Conservation (phyloP, 2,888 invertebrate species). For the Tachystola acroxantha region DNA sequence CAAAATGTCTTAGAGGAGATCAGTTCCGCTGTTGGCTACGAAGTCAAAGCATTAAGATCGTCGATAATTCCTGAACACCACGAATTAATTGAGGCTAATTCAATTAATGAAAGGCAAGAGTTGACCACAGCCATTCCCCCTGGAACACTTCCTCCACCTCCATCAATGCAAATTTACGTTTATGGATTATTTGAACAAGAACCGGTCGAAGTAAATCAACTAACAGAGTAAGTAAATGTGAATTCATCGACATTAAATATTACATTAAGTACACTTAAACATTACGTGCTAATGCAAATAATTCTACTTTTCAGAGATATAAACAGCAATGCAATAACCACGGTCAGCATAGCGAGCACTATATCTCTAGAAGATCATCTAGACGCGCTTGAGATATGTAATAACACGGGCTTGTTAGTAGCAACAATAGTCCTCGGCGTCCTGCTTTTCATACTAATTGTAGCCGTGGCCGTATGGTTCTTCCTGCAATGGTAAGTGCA, state of each 20-base stretch:
- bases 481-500: constrained; percentile 56
- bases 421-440: constrained; percentile 59
- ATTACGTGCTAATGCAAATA: background rate
- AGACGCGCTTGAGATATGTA: constrained; percentile 39
- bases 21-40: constrained; percentile 48
- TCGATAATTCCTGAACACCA: constrained; percentile 48
- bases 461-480: constrained; percentile 46
- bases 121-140: constrained; percentile 20
- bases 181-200: constrained; percentile 53
- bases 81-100: no score
- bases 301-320: constrained; percentile 42
- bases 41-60: constrained; percentile 56
- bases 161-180: constrained; percentile 48
- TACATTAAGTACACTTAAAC: no score
- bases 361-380: constrained; percentile 64
- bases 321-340: constrained; percentile 32
- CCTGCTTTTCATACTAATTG: constrained; percentile 52
- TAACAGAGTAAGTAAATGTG: constrained; percentile 40
- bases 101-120: constrained; percentile 21
- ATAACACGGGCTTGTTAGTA: constrained; percentile 54
- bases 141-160: no score
- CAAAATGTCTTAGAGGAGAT: constrained; percentile 37
- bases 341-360: constrained; percentile 41
- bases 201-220: constrained; percentile 44
- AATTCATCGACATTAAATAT: constrained; percentile 1